A percentile compares a stretch with the other conserved stretches of the same genome.
Evolutionary conservation across 2,113 vertebrate genomes (phyloP).

Genomic region (Aleadryas rufinucha): DNA sequence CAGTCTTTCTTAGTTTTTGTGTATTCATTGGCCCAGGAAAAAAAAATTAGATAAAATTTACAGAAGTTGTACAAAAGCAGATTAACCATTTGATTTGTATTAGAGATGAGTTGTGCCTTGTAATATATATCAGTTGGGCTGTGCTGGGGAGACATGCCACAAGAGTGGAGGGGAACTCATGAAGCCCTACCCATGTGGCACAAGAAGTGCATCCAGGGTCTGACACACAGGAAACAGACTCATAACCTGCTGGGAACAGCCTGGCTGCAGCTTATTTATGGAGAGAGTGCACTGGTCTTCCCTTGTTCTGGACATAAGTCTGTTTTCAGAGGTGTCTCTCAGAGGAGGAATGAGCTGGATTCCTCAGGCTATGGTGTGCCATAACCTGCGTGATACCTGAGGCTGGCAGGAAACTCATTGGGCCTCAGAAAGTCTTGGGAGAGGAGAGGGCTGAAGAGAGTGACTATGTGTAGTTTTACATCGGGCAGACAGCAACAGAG

Average conservation of each 20-base stretch:
- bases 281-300: neutral
- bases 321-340: neutral
- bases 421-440: neutral
- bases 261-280: neutral
- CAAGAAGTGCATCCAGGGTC: neutral
- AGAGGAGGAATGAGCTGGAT: neutral
- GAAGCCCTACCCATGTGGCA: neutral
- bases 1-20: neutral
- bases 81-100: neutral
- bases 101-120: neutral
- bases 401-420: neutral
- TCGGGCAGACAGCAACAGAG: fast-evolving
- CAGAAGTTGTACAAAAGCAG: neutral
- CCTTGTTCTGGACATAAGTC: neutral
- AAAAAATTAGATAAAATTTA: neutral
- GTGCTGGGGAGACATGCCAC: neutral
- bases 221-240: neutral
- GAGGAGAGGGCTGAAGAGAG: neutral
- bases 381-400: neutral
- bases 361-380: neutral
- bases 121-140: too few species aligned
- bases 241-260: neutral
- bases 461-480: neutral
- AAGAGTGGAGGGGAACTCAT: fast-evolving
- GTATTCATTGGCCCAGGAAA: neutral